phyloP scores from a whole-genome alignment of 2,113 vertebrate genomes.

The Dicrurus megarhynchus region DNA sequence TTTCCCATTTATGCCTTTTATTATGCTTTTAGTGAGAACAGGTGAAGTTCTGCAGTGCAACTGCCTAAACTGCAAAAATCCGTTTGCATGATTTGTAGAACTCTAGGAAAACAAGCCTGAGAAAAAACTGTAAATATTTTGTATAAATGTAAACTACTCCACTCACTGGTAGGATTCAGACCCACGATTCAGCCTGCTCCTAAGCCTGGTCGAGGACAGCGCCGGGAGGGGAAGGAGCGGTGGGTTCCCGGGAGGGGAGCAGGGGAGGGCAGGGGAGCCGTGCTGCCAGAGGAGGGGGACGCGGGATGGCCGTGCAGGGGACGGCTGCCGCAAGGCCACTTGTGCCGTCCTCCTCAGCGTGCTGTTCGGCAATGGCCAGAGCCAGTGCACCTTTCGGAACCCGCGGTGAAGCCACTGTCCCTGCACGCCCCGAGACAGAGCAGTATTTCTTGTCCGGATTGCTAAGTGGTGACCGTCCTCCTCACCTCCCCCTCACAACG shows the following conservation, averaged over 20 bases:
- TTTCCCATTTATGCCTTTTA: neutral
- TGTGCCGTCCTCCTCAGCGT: neutral
- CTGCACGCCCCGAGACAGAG: neutral
- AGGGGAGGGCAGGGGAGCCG: neutral
- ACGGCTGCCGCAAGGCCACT: neutral
- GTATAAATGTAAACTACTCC: neutral
- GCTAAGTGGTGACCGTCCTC: neutral
- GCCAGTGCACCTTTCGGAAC: neutral
- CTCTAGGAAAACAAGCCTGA: neutral
- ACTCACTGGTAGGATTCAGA: neutral
- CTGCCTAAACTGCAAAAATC: neutral
- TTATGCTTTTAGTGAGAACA: neutral
- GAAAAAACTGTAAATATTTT: slow-evolving; percentile 33
- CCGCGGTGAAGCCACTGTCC: neutral
- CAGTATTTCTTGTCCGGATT: neutral
- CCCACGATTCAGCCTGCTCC: neutral
- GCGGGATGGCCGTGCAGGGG: rapidly evolving
- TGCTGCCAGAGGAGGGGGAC: neutral
- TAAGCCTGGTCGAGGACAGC: neutral
- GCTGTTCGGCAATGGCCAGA: neutral
- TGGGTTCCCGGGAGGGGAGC: neutral
- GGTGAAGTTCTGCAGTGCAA: neutral
- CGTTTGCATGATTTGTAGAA: neutral
- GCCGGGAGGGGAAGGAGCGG: rapidly evolving
- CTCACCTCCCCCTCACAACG: neutral